Conservation (phyloP, 2,888 invertebrate genomes). For the Lymantria dispar region DNA sequence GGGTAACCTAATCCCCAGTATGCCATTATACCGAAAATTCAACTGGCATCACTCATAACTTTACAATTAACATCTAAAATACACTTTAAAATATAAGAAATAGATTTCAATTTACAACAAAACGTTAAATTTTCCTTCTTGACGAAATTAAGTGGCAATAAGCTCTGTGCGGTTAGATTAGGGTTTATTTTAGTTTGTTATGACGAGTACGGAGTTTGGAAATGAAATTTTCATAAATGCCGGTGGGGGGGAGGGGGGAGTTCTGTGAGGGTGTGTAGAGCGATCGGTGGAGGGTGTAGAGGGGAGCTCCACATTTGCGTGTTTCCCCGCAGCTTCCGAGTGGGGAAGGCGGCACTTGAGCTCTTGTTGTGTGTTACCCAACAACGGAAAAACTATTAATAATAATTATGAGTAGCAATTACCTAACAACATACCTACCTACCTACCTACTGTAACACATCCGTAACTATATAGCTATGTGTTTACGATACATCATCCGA, state of each 20-base stretch:
- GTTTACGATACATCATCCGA: too few relatives aligned
- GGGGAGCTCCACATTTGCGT: slow-evolving; percentile 61
- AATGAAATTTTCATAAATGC: slow-evolving; percentile 80
- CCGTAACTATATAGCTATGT: too few relatives aligned
- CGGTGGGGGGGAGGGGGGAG: slow-evolving; percentile 26
- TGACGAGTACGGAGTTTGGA: slow-evolving; percentile 53
- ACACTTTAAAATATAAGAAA: slow-evolving; percentile 45
- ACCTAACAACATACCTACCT: slow-evolving; percentile 15
- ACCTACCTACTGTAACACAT: neutral
- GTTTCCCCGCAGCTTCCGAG: slow-evolving; percentile 62
- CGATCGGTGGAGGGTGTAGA: slow-evolving; percentile 9
- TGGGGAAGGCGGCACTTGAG: slow-evolving; percentile 61
- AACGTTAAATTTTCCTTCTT: slow-evolving; percentile 43
- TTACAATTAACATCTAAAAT: slow-evolving; percentile 33
- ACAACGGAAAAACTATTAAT: slow-evolving; percentile 69
- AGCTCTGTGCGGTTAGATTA: slow-evolving; percentile 62
- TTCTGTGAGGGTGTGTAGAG: slow-evolving; percentile 16
- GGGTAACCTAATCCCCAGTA: slow-evolving; percentile 77
- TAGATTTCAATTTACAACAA: slow-evolving; percentile 57
- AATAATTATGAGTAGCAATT: slow-evolving; percentile 58
- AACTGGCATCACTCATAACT: slow-evolving; percentile 62
- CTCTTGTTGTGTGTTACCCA: slow-evolving; percentile 54
- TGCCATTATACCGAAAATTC: slow-evolving; percentile 75
- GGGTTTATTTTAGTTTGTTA: slow-evolving; percentile 66
- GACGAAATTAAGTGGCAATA: slow-evolving; percentile 62